phyloP scores from a whole-genome alignment of 2,113 vertebrate species.

The Promerops cafer region DNA sequence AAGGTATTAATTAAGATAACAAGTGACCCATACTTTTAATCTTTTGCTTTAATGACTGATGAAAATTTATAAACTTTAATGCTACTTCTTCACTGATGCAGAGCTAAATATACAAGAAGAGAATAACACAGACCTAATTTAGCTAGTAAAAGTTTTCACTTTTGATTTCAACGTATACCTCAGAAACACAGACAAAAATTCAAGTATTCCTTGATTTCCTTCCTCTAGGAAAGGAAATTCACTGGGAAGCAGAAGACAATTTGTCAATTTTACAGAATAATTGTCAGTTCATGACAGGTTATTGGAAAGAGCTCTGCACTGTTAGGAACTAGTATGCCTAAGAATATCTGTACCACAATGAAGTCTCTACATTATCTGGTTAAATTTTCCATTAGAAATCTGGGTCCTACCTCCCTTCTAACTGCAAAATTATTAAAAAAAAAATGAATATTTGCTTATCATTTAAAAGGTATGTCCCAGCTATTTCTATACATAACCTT shows the following conservation, averaged over 20 bases:
- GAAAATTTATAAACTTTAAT: conserved; percentile 35
- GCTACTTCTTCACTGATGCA: background rate
- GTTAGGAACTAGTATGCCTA: background rate
- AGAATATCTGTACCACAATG: background rate
- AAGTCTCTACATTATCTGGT: background rate
- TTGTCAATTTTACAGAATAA: background rate
- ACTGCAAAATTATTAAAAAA: background rate
- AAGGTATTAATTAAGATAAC: conserved; percentile 56
- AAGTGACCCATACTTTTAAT: conserved; percentile 53
- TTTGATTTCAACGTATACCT: background rate
- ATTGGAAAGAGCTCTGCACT: background rate
- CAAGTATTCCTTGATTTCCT: background rate
- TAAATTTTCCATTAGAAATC: background rate
- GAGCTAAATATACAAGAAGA: background rate
- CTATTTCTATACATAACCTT: background rate
- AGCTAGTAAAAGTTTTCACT: background rate
- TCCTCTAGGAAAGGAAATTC: background rate
- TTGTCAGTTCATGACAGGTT: background rate
- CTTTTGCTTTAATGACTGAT: conserved; percentile 46
- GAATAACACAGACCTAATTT: background rate
- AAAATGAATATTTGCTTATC: background rate
- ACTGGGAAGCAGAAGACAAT: background rate
- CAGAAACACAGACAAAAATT: background rate
- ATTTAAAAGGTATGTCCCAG: background rate
- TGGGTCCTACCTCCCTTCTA: background rate